Evolutionary conservation across 2,888 invertebrate genomes (phyloP), one percentile per base, ranked within the genome.

Genomic region (Drosophila koepferae): DNA sequence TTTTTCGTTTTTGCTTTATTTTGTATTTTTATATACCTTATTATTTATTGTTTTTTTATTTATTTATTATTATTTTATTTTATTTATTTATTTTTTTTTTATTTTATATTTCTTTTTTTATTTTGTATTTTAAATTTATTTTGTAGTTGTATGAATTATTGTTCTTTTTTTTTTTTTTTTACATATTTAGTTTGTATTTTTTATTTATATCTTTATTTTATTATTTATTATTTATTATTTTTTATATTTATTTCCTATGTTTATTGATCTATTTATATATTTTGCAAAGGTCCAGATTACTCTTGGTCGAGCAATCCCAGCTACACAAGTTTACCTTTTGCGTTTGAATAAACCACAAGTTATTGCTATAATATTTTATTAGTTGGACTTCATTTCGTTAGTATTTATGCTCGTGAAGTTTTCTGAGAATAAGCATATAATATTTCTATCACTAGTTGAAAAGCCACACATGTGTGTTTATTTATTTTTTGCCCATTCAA

Each of bases 361-460:
- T 61, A 63, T 59, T 56, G 60, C 61, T 58, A 41, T 10, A 56
- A n/a, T 46, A 43, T n/a, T 43, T 41, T 3, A 38, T 20, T 10
- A 14, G 3, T 31, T 49, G 43, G n/a, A 31, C 36, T 23, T 38
- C 5, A 10, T 14, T 20, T 31, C 41, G 10, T 23, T 28, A 8
- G 34, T 6, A 9, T 23, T 31, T 10, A 3, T 16, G 16, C 28
- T 41, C 14, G 3, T 20, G 43, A 14, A 12, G 23, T 12, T 55
- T 60, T 14, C 14, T 23, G 36, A 46, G 31, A 16, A 3, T 0
- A 58, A 10, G 20, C 56, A 46, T 23, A 46, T 36, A 46, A 16
- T 16, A 36, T n/a, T n/a, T 36, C 12, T 12, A 10, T 1, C 46
- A 6, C 18, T 16, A 8, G 16, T 18, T 36, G 18, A 2, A 20